A percentile compares a stretch with the other conserved stretches of the same genome.
Evolutionary conservation across 2,113 vertebrate species (phyloP).

Genomic region (Myodes glareolus): DNA sequence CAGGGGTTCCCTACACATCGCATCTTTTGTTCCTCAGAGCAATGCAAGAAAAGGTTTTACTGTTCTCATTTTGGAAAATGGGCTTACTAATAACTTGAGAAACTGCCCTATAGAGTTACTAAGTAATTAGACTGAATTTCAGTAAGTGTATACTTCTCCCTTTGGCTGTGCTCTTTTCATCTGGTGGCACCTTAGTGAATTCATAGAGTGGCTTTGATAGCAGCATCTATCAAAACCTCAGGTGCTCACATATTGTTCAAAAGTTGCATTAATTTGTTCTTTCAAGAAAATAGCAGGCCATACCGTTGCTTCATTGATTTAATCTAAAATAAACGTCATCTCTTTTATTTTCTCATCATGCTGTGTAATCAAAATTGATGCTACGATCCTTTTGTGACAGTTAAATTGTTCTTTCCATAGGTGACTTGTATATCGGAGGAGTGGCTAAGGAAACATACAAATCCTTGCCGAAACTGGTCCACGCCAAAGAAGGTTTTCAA

Average conservation of each 20-base stretch:
- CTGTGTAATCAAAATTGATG: background rate
- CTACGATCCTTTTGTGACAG: constrained; percentile 6
- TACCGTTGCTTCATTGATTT: background rate
- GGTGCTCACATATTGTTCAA: background rate
- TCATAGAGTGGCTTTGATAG: background rate
- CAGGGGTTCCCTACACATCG: background rate
- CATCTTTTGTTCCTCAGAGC: background rate
- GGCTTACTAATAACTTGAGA: background rate
- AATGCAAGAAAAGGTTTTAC: background rate
- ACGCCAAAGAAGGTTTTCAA: constrained; percentile 97
- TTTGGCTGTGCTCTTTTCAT: background rate
- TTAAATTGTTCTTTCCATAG: constrained; percentile 83
- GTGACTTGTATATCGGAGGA: constrained; percentile 95
- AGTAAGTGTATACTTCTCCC: background rate
- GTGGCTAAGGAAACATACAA: constrained; percentile 97
- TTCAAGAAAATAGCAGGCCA: background rate
- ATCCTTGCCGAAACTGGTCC: constrained; percentile 96
- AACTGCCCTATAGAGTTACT: background rate
- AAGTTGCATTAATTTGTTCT: background rate
- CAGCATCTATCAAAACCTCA: background rate
- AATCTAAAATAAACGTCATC: background rate
- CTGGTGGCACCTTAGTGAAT: rapidly evolving
- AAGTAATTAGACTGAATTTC: background rate
- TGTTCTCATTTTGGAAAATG: background rate
- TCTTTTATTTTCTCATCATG: background rate